Evolutionary conservation across 2,113 vertebrate species (phyloP).

Genomic region (Sminthopsis crassicaudata): DNA sequence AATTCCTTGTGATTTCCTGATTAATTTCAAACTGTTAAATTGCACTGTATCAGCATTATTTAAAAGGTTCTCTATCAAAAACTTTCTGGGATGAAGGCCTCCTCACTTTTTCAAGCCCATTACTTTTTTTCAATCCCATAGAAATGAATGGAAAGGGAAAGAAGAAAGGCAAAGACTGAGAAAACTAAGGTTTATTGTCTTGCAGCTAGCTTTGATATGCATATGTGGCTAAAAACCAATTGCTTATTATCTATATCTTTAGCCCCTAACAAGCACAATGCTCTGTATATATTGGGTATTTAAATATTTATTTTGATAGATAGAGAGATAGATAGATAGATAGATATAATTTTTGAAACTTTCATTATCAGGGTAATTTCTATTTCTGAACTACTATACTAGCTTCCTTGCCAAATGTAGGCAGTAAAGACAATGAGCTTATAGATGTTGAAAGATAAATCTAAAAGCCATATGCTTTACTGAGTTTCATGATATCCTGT

Average conservation of each 20-base stretch:
- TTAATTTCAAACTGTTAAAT: neutral
- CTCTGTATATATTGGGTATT: no score
- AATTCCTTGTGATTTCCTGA: neutral
- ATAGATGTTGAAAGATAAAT: constrained; percentile 21
- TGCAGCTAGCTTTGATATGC: neutral
- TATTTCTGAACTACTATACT: neutral
- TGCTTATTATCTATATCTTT: neutral
- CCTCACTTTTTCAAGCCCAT: neutral
- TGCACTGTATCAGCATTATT: neutral
- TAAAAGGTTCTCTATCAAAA: neutral
- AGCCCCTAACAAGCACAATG: neutral
- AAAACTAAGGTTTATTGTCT: neutral
- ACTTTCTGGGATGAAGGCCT: neutral
- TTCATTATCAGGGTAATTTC: neutral
- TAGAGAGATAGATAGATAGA: no score
- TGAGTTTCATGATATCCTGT: constrained; percentile 14
- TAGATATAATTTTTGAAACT: neutral
- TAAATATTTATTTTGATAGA: no score
- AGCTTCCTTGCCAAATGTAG: constrained; percentile 16
- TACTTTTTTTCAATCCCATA: neutral
- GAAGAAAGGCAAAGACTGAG: neutral
- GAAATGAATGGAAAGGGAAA: neutral
- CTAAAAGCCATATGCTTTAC: constrained; percentile 19
- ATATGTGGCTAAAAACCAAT: neutral
- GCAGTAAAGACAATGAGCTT: constrained; percentile 27